Evolutionary conservation across 1,140 invertebrate genomes (phyloP), one percentile per base, ranked within the genome.

Genomic region (Procambarus clarkii): DNA sequence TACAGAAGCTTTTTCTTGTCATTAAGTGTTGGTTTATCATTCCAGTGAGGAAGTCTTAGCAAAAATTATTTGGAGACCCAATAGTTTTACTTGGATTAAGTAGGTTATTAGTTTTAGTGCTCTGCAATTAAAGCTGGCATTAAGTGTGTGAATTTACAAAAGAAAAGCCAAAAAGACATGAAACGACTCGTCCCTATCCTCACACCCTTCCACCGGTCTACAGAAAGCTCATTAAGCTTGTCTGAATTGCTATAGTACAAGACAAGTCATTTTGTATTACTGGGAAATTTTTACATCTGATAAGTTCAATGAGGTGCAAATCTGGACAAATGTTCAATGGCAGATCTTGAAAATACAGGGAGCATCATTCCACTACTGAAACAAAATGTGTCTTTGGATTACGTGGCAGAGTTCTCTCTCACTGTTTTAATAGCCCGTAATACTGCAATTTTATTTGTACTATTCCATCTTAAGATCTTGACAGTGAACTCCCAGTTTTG

Each of bases 11-110:
- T 54, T 86, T 21, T 60, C 74, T 45, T 86, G 24, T 78, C 64
- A 86, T 78, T 44, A 60, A 86, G 8, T 44, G 48, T 58, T 78
- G 34, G 76, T 86, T 44, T 58, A 86, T 77, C 85, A 86, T 86
- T 86, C 85, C 85, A 86, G 18, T 86, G 45, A 44, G 48, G 48
- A 50, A 78, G 54, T 86, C 34, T 58, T 86, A 45, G 74, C 78
- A 21, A 60, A 86, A 45, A 34, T 45, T 58, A 45, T 69, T 74
- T 48, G 24, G 79, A 81, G 9, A 50, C 76, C 21, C 58, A 84
- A 45, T 86, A 71, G 46, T 81, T 81, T 54, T 24, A 58, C 79
- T 58, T 54, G 24, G 8, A 9, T 81, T n/a, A 81, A 58, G 79
- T 81, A 81, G 79, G 79, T 50, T 54, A 24, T 81, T 45, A 58